These are phyloP conservation scores for Phalacrocorax pelagicus DNA, from an alignment of 2,113 vertebrate genomes.

Conservation along the genomic window DNA sequence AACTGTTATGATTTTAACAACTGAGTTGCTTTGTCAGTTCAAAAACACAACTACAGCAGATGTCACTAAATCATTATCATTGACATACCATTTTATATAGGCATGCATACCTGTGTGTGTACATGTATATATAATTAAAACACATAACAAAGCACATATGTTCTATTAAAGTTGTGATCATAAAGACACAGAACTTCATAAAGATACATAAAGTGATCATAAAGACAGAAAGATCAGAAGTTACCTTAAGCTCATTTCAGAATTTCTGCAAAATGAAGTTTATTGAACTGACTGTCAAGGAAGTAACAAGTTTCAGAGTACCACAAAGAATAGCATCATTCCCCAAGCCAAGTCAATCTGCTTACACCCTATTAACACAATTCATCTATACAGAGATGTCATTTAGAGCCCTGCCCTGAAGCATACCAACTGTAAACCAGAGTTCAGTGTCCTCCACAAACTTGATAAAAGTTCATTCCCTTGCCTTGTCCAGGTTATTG, in stretches of 20 bases:
- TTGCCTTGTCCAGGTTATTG: rapidly evolving
- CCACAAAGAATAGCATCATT: background rate
- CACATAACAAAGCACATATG: background rate
- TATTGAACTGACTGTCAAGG: rapidly evolving
- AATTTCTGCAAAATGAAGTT: background rate
- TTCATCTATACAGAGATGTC: background rate
- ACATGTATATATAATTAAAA: background rate
- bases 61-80: background rate
- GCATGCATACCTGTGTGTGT: rapidly evolving
- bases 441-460: background rate
- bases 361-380: background rate
- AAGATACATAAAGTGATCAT: no score
- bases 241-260: background rate
- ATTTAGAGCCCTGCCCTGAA: background rate
- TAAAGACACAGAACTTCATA: background rate
- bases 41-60: background rate
- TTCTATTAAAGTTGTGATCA: background rate
- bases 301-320: background rate
- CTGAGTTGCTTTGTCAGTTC: background rate
- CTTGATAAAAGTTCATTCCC: background rate
- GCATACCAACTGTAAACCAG: background rate
- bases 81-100: background rate
- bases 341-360: background rate
- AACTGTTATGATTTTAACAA: background rate
- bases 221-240: background rate